Conservation (phyloP, 2,797 vertebrate genomes). For the Syndactyla subalaris region DNA sequence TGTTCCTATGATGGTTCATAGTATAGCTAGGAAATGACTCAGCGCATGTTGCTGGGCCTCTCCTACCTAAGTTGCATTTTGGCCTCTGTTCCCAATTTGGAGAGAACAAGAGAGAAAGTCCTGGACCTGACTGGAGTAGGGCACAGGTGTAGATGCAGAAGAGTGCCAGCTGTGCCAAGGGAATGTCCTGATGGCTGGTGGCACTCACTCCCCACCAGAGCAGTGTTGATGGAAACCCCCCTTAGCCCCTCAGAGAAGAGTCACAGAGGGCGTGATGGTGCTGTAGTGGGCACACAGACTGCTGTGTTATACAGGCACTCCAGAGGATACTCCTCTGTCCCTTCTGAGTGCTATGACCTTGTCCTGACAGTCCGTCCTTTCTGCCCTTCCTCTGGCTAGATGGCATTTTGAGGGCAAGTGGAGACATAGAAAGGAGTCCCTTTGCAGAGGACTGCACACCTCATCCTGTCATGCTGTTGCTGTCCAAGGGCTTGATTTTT, state of each 20-base stretch:
- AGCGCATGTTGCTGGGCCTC: fast-evolving
- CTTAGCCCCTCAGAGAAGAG: neutral
- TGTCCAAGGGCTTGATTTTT: neutral
- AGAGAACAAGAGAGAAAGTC: neutral
- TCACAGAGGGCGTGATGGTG: neutral
- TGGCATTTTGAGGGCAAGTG: neutral
- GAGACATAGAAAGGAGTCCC: neutral
- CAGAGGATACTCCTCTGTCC: neutral
- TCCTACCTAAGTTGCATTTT: neutral
- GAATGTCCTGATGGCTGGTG: neutral
- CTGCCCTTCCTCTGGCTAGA: neutral
- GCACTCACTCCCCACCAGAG: neutral
- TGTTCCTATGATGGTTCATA: neutral
- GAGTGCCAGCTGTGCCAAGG: neutral
- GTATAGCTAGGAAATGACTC: neutral
- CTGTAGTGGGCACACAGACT: fast-evolving
- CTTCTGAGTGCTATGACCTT: neutral
- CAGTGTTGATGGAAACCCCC: neutral
- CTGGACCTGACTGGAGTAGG: fast-evolving
- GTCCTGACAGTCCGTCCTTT: neutral
- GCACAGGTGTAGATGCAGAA: neutral
- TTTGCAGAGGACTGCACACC: neutral
- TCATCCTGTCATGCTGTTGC: neutral
- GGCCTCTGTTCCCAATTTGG: neutral
- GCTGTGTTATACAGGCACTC: neutral